Evolutionary conservation across 1,140 invertebrate species (phyloP), one percentile per base, ranked within the genome.

Genomic region (Kradibia gibbosae): DNA sequence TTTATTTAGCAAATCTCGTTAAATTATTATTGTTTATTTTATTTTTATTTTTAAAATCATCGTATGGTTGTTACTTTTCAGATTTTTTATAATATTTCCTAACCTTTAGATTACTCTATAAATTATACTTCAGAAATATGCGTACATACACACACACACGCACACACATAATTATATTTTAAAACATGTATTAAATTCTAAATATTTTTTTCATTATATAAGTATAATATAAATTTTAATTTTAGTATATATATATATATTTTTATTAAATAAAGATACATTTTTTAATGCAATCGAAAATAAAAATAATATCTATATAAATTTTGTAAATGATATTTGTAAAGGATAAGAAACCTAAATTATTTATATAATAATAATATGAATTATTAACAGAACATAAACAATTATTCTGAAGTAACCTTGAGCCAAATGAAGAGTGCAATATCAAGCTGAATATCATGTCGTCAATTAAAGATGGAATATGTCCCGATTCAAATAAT

Each of bases 301-400:
- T 34, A 45, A 11, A 31, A 22, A 3, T 57, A 22, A 42, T 28
- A 17, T n/a, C 11, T 11, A 39, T 53, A 15, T 42, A 45, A 15
- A 76, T 60, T n/a, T 39, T 67, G 13, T 67, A 22, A 67, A 36
- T 15, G 4, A 55, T 15, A 39, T 34, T 65, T 1, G 1, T 67
- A 28, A 20, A 67, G 67, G 22, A 3, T 3, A 13, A 53, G 36
- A 17, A 22, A 67, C 67, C 67, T 31, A 48, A 36, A 20, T 15
- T 67, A 39, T 31, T 75, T 77, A 34, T 10, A 71, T 22, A 3
- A 72, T 77, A 65, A 71, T 45, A 67, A 72, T 28, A 81, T 81
- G 80, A 77, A 48, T 71, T 81, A 81, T 42, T 75, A 75, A 28
- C 57, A 55, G 11, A 15, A 81, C 4, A 42, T 25, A 10, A 17